phyloP scores from a whole-genome alignment of 2,888 invertebrate species.

The Branchellion lobata region DNA sequence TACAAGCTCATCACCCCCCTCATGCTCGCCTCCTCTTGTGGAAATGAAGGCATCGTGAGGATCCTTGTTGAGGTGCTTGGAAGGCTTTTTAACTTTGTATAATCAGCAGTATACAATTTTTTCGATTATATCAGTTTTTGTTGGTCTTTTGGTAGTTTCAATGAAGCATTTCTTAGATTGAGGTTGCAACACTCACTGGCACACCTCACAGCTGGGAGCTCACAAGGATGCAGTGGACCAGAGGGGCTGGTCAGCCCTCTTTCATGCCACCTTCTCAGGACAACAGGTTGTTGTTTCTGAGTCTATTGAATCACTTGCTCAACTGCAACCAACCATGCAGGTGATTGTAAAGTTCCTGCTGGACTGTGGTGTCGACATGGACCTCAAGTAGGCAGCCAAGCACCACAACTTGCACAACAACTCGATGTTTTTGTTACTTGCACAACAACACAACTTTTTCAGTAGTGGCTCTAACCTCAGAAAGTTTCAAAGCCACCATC shows the following conservation, averaged over 20 bases:
- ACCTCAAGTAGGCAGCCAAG: slow-evolving; percentile 59
- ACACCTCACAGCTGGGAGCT: slow-evolving; percentile 58
- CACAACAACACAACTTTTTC: too few relatives aligned
- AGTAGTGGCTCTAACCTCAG: too few relatives aligned
- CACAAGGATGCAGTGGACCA: slow-evolving; percentile 61
- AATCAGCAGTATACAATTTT: too few relatives aligned
- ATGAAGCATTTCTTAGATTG: background rate
- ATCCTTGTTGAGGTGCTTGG: slow-evolving; percentile 60
- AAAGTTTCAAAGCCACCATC: too few relatives aligned
- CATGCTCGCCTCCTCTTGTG: slow-evolving; percentile 66
- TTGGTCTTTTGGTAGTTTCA: background rate
- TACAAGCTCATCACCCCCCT: slow-evolving; percentile 62
- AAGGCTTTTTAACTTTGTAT: background rate
- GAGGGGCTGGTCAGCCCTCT: slow-evolving; percentile 63
- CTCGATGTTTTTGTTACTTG: too few relatives aligned
- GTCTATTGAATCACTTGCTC: slow-evolving; percentile 61
- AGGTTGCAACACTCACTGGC: too few relatives aligned
- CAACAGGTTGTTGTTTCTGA: too few relatives aligned
- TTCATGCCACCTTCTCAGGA: slow-evolving; percentile 63
- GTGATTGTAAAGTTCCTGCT: slow-evolving; percentile 35
- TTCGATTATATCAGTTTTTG: background rate
- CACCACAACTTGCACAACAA: too few relatives aligned
- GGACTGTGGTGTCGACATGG: slow-evolving; percentile 56
- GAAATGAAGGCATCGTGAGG: slow-evolving; percentile 63
- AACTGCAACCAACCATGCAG: slow-evolving; percentile 49